Base-by-base conservation (phyloP, 2,888 invertebrate species). In the Phaonia tiefii region DNA sequence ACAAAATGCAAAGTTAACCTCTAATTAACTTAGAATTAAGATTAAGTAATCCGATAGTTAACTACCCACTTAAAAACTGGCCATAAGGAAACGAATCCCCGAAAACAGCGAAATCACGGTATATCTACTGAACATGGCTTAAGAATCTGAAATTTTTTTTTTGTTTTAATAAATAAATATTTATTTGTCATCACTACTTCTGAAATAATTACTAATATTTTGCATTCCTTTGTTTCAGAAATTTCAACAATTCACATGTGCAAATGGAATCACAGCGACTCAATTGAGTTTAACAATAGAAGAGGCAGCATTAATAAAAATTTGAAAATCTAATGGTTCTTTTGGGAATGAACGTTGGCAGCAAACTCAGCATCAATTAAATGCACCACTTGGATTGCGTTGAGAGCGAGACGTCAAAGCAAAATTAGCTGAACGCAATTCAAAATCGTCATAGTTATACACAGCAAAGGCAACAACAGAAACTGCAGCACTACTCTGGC, bases 281-380 rank as follows among this genome's bases (percentile, higher is more conserved):
- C 63, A 42, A 22, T 42, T 39, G 39, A 22, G 11, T 42, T 17
- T 42, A 60, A 58, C 20, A 65, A n/a, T 39, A 67, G n/a, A 15
- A 49, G 15, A 51, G 1, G 8, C 10, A 37, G 11, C 31, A 71
- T 46, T 39, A 0, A 79, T 60, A 66, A 5, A 72, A 72, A 69
- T 51, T 11, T 72, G 54, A 67, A 69, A n/a, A n/a, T n/a, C 51
- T 39, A 60, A 73, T 70, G 8, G 39, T 60, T 15, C 51, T 51
- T 7, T 42, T 63, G 51, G 60, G 69, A 56, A 37, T 63, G 63
- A 65, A 51, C 65, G 73, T 75, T 69, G 73, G 73, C 76, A 80
- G 46, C 76, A 69, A 46, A 37, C 69, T 22, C 42, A 75, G 70
- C 26, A 63, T 8, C 25, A 51, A 39, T 20, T 20, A 13, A 65